Conservation (phyloP, 1,140 invertebrate genomes). For the Vanessa tameamea region DNA sequence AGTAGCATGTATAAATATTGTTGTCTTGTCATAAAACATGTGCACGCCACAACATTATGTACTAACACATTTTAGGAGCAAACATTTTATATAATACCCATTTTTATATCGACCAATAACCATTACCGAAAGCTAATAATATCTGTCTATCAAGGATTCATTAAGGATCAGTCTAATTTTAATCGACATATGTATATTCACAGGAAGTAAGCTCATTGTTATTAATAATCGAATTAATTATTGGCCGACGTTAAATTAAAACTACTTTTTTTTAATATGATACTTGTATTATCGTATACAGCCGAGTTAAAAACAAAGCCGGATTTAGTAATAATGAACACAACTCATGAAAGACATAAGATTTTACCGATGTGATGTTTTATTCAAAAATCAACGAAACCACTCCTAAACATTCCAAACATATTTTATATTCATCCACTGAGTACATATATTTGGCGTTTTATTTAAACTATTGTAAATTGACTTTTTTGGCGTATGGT, state of each 20-base stretch:
- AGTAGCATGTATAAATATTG: no score
- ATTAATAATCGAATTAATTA: not conserved
- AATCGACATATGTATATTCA: not conserved
- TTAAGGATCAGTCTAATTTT: not conserved
- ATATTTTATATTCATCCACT: slow-evolving; percentile 2
- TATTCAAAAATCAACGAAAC: not conserved
- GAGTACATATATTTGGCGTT: not conserved
- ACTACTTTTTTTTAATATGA: no score
- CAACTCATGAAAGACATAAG: not conserved
- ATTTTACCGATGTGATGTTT: slow-evolving; percentile 1
- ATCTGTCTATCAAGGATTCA: not conserved
- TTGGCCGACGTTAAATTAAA: not conserved
- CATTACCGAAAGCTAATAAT: not conserved
- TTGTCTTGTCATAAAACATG: no score
- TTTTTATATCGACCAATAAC: not conserved
- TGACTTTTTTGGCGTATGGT: slow-evolving; percentile 12
- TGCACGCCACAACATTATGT: no score
- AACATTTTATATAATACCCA: no score
- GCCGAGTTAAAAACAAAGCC: not conserved
- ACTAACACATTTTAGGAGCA: no score
- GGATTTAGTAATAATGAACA: not conserved
- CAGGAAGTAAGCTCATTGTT: slow-evolving; percentile 1
- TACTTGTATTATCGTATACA: no score
- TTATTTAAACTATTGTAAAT: slow-evolving; percentile 8
- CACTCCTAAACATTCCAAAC: not conserved